Evolutionary conservation across 2,113 vertebrate genomes (phyloP).

Genomic region (Scalopus aquaticus): DNA sequence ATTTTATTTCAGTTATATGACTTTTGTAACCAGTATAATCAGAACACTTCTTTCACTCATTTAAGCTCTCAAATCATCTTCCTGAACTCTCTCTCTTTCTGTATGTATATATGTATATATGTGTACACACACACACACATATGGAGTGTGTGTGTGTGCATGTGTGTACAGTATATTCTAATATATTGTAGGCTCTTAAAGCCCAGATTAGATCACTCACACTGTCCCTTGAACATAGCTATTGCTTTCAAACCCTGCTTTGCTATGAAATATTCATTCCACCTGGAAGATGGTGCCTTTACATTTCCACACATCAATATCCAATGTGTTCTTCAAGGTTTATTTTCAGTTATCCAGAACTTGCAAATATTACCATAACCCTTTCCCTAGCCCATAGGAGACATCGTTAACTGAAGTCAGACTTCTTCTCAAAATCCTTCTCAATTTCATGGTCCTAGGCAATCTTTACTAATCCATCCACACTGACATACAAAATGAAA

Average conservation of each 20-base stretch:
- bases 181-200: background rate
- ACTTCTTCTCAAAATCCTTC: constrained; percentile 31
- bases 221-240: background rate
- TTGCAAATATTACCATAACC: background rate
- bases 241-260: background rate
- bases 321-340: background rate
- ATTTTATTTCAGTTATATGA: too few relatives aligned
- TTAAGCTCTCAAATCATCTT: background rate
- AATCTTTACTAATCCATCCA: constrained; percentile 13
- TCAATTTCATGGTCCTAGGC: background rate
- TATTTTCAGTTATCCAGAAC: constrained; percentile 33
- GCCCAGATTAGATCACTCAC: background rate
- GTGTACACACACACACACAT: too few relatives aligned
- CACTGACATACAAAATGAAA: background rate
- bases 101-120: too few relatives aligned
- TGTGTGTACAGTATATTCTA: too few relatives aligned
- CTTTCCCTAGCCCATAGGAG: background rate
- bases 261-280: background rate
- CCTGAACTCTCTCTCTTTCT: background rate
- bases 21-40: too few relatives aligned
- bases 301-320: background rate
- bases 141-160: too few relatives aligned
- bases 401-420: background rate
- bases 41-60: background rate
- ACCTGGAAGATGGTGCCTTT: background rate